Conservation (phyloP, 2,888 invertebrate species). For the Orthosia incerta region DNA sequence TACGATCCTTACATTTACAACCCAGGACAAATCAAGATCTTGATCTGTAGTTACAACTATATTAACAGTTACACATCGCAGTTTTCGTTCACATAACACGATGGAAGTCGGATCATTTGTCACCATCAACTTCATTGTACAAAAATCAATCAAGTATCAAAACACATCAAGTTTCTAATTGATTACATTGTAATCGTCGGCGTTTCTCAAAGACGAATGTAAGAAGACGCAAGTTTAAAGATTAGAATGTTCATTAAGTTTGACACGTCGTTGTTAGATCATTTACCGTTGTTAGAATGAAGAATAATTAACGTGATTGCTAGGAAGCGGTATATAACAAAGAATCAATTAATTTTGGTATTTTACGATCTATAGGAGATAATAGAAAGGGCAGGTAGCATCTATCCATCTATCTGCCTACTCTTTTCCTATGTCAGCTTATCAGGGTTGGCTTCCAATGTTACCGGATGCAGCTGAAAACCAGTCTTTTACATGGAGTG, state of each 20-base stretch:
- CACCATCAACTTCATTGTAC: background rate
- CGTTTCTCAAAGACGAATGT: slow-evolving; percentile 26
- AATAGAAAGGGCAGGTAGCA: no score
- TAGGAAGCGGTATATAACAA: background rate
- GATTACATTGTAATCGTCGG: slow-evolving; percentile 34
- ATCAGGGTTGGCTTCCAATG: no score
- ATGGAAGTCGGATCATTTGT: background rate
- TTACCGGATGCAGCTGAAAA: no score
- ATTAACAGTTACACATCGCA: background rate
- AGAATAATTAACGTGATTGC: slow-evolving; percentile 21
- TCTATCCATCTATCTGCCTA: no score
- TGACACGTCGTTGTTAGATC: slow-evolving; percentile 23
- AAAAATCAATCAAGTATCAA: slow-evolving; percentile 20
- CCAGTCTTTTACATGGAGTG: no score
- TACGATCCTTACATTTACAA: no score
- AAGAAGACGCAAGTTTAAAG: slow-evolving; percentile 19
- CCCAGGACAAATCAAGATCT: no score
- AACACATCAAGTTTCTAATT: slow-evolving; percentile 11
- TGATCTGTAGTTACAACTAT: no score
- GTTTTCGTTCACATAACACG: background rate
- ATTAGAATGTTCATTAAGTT: slow-evolving; percentile 37
- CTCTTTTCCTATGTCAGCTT: no score
- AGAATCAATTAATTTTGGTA: no score
- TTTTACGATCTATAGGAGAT: background rate
- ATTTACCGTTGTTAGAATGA: slow-evolving; percentile 7